phyloP scores from a whole-genome alignment of 2,888 invertebrate species.

The Exephanes ischioxanthus region DNA sequence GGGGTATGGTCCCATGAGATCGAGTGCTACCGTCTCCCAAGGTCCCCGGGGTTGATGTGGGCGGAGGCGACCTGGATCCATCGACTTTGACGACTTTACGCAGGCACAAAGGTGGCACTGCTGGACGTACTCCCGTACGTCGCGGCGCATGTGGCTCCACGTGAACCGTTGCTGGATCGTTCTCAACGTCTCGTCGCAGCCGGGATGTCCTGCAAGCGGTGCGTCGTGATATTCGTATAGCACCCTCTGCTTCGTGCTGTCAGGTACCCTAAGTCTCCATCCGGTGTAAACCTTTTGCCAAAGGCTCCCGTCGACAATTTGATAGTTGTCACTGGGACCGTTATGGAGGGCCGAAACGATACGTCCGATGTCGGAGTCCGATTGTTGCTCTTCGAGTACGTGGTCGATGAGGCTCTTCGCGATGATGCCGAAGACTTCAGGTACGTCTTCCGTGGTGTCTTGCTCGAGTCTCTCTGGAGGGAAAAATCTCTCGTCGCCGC shows the following conservation, averaged over 20 bases:
- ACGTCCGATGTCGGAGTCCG: background rate
- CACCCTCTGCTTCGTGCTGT: background rate
- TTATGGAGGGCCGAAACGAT: background rate
- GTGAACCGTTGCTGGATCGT: background rate
- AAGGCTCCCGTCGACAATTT: background rate
- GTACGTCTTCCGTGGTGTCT: background rate
- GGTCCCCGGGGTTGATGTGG: too few relatives aligned
- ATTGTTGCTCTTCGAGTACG: background rate
- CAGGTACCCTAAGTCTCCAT: background rate
- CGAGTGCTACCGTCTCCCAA: too few relatives aligned
- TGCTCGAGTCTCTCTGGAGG: background rate
- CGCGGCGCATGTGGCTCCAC: background rate
- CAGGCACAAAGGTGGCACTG: constrained; percentile 14
- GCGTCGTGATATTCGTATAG: constrained; percentile 17
- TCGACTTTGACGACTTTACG: background rate
- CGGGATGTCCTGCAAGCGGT: constrained; percentile 3
- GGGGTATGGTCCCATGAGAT: too few relatives aligned
- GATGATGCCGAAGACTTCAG: background rate
- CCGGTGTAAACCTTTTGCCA: background rate
- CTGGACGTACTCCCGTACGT: background rate
- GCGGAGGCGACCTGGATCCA: too few relatives aligned
- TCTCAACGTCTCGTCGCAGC: constrained; percentile 7
- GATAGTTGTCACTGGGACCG: background rate
- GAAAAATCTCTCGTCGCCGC: background rate
- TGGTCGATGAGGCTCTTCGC: background rate